Conservation (phyloP, 1,140 invertebrate genomes). For the Drosophila nikananu region DNA sequence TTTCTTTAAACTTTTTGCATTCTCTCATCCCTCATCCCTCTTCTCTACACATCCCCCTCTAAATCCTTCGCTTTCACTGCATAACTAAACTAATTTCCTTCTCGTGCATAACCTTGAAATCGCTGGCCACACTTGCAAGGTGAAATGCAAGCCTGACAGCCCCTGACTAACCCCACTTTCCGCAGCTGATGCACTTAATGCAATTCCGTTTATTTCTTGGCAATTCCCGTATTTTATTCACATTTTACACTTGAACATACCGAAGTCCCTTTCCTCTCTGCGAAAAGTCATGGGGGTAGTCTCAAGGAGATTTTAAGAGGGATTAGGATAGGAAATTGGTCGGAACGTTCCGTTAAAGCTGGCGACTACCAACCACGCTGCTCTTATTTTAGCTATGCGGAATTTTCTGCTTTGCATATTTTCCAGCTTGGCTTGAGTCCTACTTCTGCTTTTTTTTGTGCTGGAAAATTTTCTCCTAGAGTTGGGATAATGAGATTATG, state of each 20-base stretch:
- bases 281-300: constrained; percentile 16
- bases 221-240: constrained; percentile 48
- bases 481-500: constrained; percentile 52
- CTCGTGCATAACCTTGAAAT: constrained; percentile 46
- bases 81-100: constrained; percentile 58
- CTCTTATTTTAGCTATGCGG: constrained; percentile 25
- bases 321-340: constrained; percentile 26
- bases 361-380: constrained; percentile 3
- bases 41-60: background rate
- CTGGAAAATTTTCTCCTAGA: constrained; percentile 35
- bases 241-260: constrained; percentile 37
- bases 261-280: background rate
- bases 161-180: background rate
- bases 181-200: constrained; percentile 56
- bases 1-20: background rate
- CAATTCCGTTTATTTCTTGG: constrained; percentile 54
- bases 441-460: constrained; percentile 8
- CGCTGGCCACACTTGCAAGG: constrained; percentile 30
- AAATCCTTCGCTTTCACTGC: constrained; percentile 23
- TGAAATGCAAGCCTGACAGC: constrained; percentile 18
- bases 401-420: constrained; percentile 68
- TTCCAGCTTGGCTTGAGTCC: constrained; percentile 10
- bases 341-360: constrained; percentile 12
- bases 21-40: too few species aligned
- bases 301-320: constrained; percentile 11